phyloP scores from a whole-genome alignment of 2,888 invertebrate species.

The Phortica magna region DNA sequence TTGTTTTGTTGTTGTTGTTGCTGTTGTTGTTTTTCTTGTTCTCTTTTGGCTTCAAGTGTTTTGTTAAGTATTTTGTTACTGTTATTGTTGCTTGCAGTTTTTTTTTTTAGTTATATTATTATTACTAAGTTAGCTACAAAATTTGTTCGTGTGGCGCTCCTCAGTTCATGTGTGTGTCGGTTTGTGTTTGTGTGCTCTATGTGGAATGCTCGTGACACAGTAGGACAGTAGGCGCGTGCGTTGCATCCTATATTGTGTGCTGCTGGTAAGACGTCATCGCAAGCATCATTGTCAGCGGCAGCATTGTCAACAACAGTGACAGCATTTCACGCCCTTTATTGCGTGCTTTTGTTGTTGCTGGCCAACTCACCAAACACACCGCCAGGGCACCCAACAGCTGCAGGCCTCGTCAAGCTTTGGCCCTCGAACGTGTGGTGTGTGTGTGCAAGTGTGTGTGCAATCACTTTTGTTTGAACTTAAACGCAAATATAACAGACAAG shows the following conservation, averaged over 20 bases:
- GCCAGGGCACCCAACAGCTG: neutral
- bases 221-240: neutral
- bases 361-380: neutral
- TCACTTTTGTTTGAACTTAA: neutral
- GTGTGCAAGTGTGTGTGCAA: too few relatives aligned
- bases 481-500: too few relatives aligned
- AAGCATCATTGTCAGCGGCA: neutral
- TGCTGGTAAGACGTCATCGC: neutral
- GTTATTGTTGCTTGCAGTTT: slow-evolving; percentile 3
- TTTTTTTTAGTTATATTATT: neutral
- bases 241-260: slow-evolving; percentile 6
- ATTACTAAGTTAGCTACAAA: neutral
- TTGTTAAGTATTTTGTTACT: neutral
- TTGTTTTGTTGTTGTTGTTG: slow-evolving; percentile 16
- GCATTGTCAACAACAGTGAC: neutral
- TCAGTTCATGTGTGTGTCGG: neutral
- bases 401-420: neutral
- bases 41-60: neutral
- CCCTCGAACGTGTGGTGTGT: neutral
- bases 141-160: neutral
- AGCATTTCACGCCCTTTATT: slow-evolving; percentile 2
- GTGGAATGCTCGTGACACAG: neutral
- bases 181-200: neutral
- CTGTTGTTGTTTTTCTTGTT: neutral
- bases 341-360: neutral